Evolutionary conservation across 2,888 invertebrate species (phyloP).

Genomic region (Orthonevra nobilis): DNA sequence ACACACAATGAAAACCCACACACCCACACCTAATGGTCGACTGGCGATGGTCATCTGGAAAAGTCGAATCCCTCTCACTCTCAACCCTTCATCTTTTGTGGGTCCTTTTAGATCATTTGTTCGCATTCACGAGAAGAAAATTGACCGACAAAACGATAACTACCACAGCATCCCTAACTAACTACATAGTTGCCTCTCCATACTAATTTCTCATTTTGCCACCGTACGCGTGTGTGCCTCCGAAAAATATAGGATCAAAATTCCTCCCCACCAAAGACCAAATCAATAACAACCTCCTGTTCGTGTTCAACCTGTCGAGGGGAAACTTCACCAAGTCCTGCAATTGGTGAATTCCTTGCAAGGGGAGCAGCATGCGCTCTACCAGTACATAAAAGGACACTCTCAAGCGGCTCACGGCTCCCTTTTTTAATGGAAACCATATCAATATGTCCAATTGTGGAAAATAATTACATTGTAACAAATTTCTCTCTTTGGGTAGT

Average conservation of each 20-base stretch:
- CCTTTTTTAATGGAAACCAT: slow-evolving; percentile 74
- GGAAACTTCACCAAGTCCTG: slow-evolving; percentile 49
- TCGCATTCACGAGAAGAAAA: slow-evolving; percentile 70
- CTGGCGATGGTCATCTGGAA: slow-evolving; percentile 38
- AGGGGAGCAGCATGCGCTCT: slow-evolving; percentile 65
- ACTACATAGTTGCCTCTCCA: slow-evolving; percentile 62
- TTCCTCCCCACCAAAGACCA: not conserved
- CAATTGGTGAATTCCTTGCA: slow-evolving; percentile 50
- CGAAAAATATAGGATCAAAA: not conserved
- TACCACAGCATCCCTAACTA: slow-evolving; percentile 68
- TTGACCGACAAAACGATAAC: slow-evolving; percentile 71
- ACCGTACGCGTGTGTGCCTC: not conserved
- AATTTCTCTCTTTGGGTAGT: slow-evolving; percentile 75
- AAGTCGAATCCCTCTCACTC: slow-evolving; percentile 34
- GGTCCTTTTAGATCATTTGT: slow-evolving; percentile 66
- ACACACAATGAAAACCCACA: not conserved
- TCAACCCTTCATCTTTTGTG: slow-evolving; percentile 46
- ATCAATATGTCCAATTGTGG: slow-evolving; percentile 81
- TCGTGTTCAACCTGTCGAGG: slow-evolving; percentile 40
- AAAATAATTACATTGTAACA: slow-evolving; percentile 81
- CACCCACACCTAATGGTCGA: not conserved
- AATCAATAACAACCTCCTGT: slow-evolving; percentile 50
- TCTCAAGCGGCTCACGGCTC: slow-evolving; percentile 26
- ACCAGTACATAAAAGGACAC: slow-evolving; percentile 12
- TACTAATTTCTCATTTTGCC: slow-evolving; percentile 60